A percentile compares a stretch with the other conserved stretches of the same genome.
Conservation (phyloP, 2,797 vertebrate genomes). For the Lepus townsendii region DNA sequence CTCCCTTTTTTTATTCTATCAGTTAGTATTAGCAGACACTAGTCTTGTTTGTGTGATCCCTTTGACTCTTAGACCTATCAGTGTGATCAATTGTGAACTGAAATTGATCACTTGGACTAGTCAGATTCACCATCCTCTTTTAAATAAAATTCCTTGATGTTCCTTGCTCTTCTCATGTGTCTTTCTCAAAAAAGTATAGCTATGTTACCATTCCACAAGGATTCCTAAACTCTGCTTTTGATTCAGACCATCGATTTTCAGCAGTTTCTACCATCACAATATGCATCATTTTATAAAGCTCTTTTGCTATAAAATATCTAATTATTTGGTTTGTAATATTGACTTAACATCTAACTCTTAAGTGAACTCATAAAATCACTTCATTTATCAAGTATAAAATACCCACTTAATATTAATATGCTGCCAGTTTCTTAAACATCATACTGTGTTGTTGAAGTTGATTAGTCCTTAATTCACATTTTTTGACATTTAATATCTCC, state of each 20-base stretch:
- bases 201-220: slow-evolving; percentile 55
- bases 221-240: slow-evolving; percentile 53
- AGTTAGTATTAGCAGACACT: too few species aligned
- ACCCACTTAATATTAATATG: slow-evolving; percentile 66
- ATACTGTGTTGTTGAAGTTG: slow-evolving; percentile 12
- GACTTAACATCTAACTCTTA: slow-evolving; percentile 66
- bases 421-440: slow-evolving; percentile 46
- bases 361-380: slow-evolving; percentile 56
- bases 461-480: slow-evolving; percentile 65
- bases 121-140: background rate
- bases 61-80: too few species aligned
- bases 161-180: slow-evolving; percentile 53
- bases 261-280: slow-evolving; percentile 55
- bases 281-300: slow-evolving; percentile 27
- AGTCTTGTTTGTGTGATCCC: too few species aligned
- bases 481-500: slow-evolving; percentile 65
- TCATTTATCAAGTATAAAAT: slow-evolving; percentile 57
- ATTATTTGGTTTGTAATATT: slow-evolving; percentile 49
- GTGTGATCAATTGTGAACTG: too few species aligned
- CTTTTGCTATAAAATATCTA: slow-evolving; percentile 52
- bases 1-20: too few species aligned
- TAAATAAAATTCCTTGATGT: background rate
- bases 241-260: slow-evolving; percentile 70
- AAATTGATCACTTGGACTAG: too few species aligned
- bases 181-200: slow-evolving; percentile 56